A percentile compares a stretch with the other conserved stretches of the same genome.
phyloP scores from a whole-genome alignment of 2,113 vertebrate genomes.

The Poeciliopsis prolifica region DNA sequence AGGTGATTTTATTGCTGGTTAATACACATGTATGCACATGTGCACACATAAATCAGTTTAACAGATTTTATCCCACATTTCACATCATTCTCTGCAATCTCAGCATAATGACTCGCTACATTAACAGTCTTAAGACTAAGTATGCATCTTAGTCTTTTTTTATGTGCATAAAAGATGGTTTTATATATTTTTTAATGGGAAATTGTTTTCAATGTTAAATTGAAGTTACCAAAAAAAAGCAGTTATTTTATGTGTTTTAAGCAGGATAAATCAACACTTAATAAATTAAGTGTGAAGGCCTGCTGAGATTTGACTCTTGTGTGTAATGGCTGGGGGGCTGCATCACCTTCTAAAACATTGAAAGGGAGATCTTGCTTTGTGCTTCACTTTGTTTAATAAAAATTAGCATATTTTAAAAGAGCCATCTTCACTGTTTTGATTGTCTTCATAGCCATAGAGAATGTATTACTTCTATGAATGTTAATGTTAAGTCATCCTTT shows the following conservation, averaged over 20 bases:
- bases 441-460: constrained; percentile 41
- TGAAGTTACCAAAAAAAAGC: constrained; percentile 42
- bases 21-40: background rate
- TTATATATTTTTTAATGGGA: constrained; percentile 2
- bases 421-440: constrained; percentile 42
- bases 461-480: constrained; percentile 71
- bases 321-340: constrained; percentile 45
- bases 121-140: constrained; percentile 30
- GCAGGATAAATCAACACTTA: constrained; percentile 22
- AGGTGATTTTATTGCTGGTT: background rate
- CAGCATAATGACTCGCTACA: constrained; percentile 15
- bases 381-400: constrained; percentile 27
- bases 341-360: constrained; percentile 39
- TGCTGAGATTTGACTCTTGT: constrained; percentile 53
- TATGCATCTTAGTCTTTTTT: constrained; percentile 41
- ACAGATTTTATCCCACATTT: background rate
- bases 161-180: constrained; percentile 15
- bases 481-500: constrained; percentile 63
- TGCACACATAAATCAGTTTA: background rate
- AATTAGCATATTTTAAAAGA: constrained; percentile 16
- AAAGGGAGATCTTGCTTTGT: constrained; percentile 53
- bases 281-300: constrained; percentile 36
- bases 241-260: constrained; percentile 42
- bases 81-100: background rate
- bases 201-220: constrained; percentile 40